Percentiles rank a stretch among this genome's conserved stretches.
phyloP scores from a whole-genome alignment of 2,113 vertebrate species.

The Pontoporia blainvillei region DNA sequence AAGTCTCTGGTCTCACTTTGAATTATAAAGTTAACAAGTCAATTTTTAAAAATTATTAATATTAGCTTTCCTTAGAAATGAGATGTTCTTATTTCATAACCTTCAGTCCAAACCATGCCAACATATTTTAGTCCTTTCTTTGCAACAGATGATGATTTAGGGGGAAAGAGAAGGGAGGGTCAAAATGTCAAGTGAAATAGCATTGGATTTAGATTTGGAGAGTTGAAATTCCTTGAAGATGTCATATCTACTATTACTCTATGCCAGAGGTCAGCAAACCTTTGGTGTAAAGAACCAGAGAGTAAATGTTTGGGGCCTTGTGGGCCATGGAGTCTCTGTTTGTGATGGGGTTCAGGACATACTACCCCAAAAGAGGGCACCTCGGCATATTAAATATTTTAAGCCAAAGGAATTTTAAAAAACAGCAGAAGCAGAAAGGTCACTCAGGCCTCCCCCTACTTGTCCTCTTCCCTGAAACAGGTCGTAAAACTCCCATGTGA shows the following conservation, averaged over 20 bases:
- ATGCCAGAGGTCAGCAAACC: neutral
- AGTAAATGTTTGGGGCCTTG: neutral
- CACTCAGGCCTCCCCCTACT: neutral
- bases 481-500: neutral
- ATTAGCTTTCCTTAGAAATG: neutral
- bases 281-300: neutral
- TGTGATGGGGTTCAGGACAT: neutral
- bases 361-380: neutral
- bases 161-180: neutral
- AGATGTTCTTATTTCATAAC: neutral
- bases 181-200: neutral
- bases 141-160: neutral
- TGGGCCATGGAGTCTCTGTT: neutral
- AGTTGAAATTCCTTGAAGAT: neutral
- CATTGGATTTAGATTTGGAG: neutral
- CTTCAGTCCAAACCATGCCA: neutral
- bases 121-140: neutral
- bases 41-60: neutral
- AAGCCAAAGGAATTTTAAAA: neutral
- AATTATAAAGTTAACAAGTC: neutral
- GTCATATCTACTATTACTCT: neutral
- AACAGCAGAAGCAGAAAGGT: neutral
- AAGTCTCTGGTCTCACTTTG: neutral
- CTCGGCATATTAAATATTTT: neutral
- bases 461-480: neutral